These are phyloP conservation scores for Lycocerus yunnanus DNA, from an alignment of 2,888 invertebrate species.

Conservation along the genomic window DNA sequence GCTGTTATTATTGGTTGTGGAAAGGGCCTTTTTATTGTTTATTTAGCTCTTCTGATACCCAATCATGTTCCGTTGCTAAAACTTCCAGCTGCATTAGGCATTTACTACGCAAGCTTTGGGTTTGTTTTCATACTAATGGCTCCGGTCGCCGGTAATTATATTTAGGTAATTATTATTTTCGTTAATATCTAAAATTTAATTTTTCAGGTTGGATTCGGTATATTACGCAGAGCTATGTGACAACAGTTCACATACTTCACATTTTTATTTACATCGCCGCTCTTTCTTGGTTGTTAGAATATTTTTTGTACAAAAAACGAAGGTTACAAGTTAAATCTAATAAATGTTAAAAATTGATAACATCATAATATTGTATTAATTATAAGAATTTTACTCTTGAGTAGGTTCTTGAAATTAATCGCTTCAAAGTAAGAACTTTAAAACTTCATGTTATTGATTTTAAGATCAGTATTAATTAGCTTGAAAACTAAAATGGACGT, in stretches of 20 bases:
- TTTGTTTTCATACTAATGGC: slow-evolving; percentile 65
- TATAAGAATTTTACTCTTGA: too few species aligned
- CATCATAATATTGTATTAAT: too few species aligned
- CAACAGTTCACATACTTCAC: slow-evolving; percentile 69
- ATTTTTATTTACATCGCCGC: slow-evolving; percentile 68
- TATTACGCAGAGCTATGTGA: slow-evolving; percentile 61
- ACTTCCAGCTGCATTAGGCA: slow-evolving; percentile 71
- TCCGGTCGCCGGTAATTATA: slow-evolving; percentile 67
- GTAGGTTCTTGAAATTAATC: too few species aligned
- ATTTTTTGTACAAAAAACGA: slow-evolving; percentile 69
- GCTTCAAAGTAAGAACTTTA: too few species aligned
- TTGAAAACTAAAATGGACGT: too few species aligned
- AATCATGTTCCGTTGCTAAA: slow-evolving; percentile 71
- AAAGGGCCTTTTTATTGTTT: slow-evolving; percentile 73
- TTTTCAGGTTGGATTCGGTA: slow-evolving; percentile 68
- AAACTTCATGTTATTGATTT: too few species aligned
- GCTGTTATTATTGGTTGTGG: slow-evolving; percentile 71
- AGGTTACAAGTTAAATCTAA: slow-evolving; percentile 49
- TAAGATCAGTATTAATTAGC: too few species aligned
- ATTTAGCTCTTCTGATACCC: slow-evolving; percentile 75
- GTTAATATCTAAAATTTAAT: slow-evolving; percentile 37
- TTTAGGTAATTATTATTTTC: too few species aligned
- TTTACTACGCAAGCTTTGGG: slow-evolving; percentile 71
- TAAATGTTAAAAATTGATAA: too few species aligned
- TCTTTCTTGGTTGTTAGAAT: slow-evolving; percentile 66